A percentile compares a stretch with the other conserved stretches of the same genome.
Evolutionary conservation across 2,888 invertebrate species (phyloP).

Genomic region (Dynastes maya): DNA sequence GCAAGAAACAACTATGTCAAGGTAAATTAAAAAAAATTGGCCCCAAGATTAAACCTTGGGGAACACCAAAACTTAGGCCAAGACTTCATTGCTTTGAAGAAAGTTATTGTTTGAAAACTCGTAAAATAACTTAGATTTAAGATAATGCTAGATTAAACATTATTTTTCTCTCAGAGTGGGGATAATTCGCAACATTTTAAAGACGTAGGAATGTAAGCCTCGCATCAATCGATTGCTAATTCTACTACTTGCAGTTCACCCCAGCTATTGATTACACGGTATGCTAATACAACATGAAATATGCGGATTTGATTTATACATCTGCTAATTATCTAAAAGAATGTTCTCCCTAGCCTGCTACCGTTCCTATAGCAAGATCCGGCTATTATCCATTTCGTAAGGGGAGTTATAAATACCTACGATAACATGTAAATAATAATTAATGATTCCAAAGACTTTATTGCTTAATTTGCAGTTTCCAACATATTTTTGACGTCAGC

Average conservation of each 20-base stretch:
- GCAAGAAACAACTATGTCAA: too few species aligned
- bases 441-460: neutral
- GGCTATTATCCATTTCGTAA: slow-evolving; percentile 23
- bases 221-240: slow-evolving; percentile 35
- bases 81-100: too few species aligned
- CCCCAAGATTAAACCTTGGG: too few species aligned
- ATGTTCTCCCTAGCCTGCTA: neutral
- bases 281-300: slow-evolving; percentile 42
- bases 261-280: slow-evolving; percentile 39
- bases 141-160: too few species aligned
- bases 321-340: slow-evolving; percentile 43
- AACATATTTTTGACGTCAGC: too few species aligned
- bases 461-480: slow-evolving; percentile 8
- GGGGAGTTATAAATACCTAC: slow-evolving; percentile 19
- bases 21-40: too few species aligned
- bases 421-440: slow-evolving; percentile 12
- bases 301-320: slow-evolving; percentile 45
- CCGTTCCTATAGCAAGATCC: neutral
- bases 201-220: neutral
- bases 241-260: slow-evolving; percentile 21
- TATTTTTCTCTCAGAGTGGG: too few species aligned
- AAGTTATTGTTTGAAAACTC: too few species aligned
- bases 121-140: too few species aligned
- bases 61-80: too few species aligned
- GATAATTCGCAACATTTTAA: slow-evolving; percentile 23